Evolutionary conservation across 2,888 invertebrate genomes (phyloP), one percentile per base, ranked within the genome.

Genomic region (Axea sp.): DNA sequence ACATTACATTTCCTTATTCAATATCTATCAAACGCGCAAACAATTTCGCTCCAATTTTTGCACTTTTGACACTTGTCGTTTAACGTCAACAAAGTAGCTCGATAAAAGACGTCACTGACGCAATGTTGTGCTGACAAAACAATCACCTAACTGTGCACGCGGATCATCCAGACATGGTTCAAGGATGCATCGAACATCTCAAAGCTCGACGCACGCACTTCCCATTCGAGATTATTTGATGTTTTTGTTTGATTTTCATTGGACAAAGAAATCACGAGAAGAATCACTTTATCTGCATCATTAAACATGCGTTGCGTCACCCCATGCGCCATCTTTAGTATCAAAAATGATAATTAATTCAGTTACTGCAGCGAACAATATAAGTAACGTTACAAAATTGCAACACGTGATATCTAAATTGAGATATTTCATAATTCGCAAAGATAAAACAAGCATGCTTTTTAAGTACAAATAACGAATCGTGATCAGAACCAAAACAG

Each of bases 41-140:
- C n/a, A n/a, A n/a, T n/a, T n/a, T n/a, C n/a, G 14, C 11, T 15
- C 15, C 9, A 7, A 64, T 67, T 62, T 65, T 65, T 57, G 51
- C 55, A 45, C 43, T 64, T 59, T 53, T 49, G 60, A 67, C 73
- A 73, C 47, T 60, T 53, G 55, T 37, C 47, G 30, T 8, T 39
- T 49, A 12, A 28, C 45, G 49, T 62, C 59, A 49, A 39, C 31
- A 57, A 9, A 71, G 12, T 49, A 19, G 47, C 8, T 31, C 28
- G 71, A 73, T 73, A 73, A 73, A 67, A 67, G 55, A 60, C 33
- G 30, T 60, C 55, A 24, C 45, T 67, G 73, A 73, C 73, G 73
- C 67, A 67, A 73, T 49, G 30, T 39, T 5, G 19, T 65, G 59
- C 60, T 73, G 60, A 60, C 73, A 60, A 73, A 73, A 73, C 73